Conservation (phyloP, 2,888 invertebrate genomes). For the Salpingus planirostris region DNA sequence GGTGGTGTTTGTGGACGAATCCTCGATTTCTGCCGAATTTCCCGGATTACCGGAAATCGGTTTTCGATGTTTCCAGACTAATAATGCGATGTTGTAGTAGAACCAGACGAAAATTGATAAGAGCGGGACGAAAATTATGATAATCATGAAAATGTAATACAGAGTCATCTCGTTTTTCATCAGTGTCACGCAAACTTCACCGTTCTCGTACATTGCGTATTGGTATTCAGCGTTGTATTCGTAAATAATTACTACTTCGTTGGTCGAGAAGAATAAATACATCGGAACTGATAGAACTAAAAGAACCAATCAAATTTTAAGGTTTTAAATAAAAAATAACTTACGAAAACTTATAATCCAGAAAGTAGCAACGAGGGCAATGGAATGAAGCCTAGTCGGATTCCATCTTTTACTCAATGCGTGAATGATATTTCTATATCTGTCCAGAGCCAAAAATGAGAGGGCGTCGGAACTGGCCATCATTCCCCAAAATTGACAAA, state of each 20-base stretch:
- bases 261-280: conserved; percentile 32
- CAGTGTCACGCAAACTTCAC: conserved; percentile 25
- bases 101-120: conserved; percentile 44
- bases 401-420: conserved; percentile 43
- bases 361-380: conserved; percentile 30
- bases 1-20: conserved; percentile 23
- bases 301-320: too few species aligned
- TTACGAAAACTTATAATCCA: conserved; percentile 40
- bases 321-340: too few species aligned
- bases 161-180: conserved; percentile 22
- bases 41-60: conserved; percentile 26
- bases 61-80: conserved; percentile 44
- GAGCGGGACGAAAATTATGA: conserved; percentile 43
- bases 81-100: conserved; percentile 44
- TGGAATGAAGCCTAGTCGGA: conserved; percentile 36
- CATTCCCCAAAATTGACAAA: conserved; percentile 44
- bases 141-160: conserved; percentile 29
- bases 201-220: conserved; percentile 24
- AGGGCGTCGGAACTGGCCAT: conserved; percentile 46
- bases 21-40: too few species aligned
- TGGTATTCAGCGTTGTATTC: background rate
- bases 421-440: conserved; percentile 45
- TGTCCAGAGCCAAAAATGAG: conserved; percentile 48
- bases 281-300: conserved; percentile 41
- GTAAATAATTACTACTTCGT: conserved; percentile 1